A percentile compares a stretch with the other conserved stretches of the same genome.
These are phyloP conservation scores for Sebastiscus albofasciatus DNA, from an alignment of 2,797 vertebrate genomes.

Conservation along the genomic window DNA sequence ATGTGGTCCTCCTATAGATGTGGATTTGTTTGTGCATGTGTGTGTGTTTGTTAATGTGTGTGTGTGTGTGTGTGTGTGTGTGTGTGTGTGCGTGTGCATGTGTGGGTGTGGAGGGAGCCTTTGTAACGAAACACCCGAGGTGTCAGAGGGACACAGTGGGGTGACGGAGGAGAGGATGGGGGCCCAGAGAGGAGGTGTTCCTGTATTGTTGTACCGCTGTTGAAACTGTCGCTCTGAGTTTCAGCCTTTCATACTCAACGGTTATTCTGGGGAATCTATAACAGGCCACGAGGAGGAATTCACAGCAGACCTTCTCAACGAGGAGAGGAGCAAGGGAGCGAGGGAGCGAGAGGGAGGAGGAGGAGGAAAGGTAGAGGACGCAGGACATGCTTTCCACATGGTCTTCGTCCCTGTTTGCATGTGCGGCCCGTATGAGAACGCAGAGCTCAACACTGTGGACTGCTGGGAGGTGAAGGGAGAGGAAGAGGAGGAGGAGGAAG, in stretches of 20 bases:
- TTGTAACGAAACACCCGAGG: constrained; percentile 77
- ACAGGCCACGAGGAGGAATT: constrained; percentile 48
- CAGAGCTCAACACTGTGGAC: not conserved
- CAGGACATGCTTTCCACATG: constrained; percentile 50
- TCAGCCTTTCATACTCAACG: constrained; percentile 56
- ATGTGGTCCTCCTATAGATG: constrained; percentile 29
- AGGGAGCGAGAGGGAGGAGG: not conserved
- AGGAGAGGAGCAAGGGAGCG: constrained; percentile 16
- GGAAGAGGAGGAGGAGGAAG: constrained; percentile 13
- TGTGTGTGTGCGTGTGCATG: not conserved
- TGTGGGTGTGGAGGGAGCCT: constrained; percentile 49
- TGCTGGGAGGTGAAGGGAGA: constrained; percentile 32
- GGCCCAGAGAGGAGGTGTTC: constrained; percentile 67
- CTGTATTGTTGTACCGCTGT: constrained; percentile 74
- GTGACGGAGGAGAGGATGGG: constrained; percentile 59
- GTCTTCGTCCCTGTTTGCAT: constrained; percentile 33
- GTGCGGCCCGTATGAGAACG: constrained; percentile 40
- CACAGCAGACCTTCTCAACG: constrained; percentile 44
- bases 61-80: not conserved
- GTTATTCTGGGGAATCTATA: constrained; percentile 62
- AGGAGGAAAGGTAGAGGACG: not conserved
- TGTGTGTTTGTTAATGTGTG: not conserved
- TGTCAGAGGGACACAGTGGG: constrained; percentile 67
- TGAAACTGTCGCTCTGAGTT: constrained; percentile 74
- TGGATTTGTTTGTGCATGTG: constrained; percentile 33